Conservation (phyloP, 2,797 vertebrate genomes). For the Notolepis coatsorum region DNA sequence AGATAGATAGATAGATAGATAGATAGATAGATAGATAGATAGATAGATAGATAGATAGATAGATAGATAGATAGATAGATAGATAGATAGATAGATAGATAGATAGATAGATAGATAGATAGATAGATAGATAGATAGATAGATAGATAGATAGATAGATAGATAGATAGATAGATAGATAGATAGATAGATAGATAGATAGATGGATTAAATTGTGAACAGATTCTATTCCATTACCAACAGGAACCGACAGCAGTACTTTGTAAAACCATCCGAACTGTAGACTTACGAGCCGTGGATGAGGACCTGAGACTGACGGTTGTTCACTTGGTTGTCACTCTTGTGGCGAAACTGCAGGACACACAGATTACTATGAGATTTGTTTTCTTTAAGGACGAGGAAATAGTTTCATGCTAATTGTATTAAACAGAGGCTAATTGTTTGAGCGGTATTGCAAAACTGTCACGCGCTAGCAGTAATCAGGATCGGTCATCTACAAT, state of each 20-base stretch:
- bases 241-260: background rate
- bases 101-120: background rate
- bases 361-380: conserved; percentile 19
- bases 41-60: background rate
- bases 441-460: background rate
- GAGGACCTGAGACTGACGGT: conserved; percentile 95
- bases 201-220: background rate
- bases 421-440: background rate
- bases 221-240: no score
- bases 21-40: background rate
- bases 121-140: background rate
- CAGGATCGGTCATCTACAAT: no score
- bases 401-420: background rate
- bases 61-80: background rate
- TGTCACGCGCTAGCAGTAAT: background rate
- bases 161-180: background rate
- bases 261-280: background rate
- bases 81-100: background rate
- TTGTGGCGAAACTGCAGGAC: conserved; percentile 91
- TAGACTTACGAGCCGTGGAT: conserved; percentile 90
- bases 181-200: background rate
- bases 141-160: background rate
- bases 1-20: background rate
- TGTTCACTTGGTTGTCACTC: conserved; percentile 97
- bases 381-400: no score